phyloP scores from a whole-genome alignment of 64 coral and sea anemone genomes.

The Montipora sp. region DNA sequence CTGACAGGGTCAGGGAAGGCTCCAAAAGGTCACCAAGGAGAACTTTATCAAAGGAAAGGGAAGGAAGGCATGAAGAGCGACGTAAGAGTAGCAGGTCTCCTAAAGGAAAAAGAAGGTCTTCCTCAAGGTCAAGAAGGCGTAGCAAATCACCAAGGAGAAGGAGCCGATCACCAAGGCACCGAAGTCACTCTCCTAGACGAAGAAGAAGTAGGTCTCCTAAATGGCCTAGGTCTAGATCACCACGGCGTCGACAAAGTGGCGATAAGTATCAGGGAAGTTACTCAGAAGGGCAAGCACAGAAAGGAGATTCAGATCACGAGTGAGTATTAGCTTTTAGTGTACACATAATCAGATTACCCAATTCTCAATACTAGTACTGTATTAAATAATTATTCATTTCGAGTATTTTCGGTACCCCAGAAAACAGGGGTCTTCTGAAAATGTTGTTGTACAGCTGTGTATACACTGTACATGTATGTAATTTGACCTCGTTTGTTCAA shows the following conservation, averaged over 20 bases:
- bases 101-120: slow-evolving; percentile 3
- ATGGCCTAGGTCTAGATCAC: slow-evolving; percentile 71
- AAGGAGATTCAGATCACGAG: slow-evolving; percentile 80
- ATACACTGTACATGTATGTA: too few relatives aligned
- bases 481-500: too few relatives aligned
- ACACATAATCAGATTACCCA: too few relatives aligned
- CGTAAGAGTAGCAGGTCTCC: slow-evolving; percentile 22
- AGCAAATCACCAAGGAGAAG: slow-evolving; percentile 58
- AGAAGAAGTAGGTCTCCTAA: slow-evolving; percentile 56
- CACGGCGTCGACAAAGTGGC: slow-evolving; percentile 56
- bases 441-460: too few relatives aligned
- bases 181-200: slow-evolving; percentile 56
- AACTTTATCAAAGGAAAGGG: slow-evolving; percentile 40
- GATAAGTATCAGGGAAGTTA: slow-evolving; percentile 86
- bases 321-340: slow-evolving; percentile 51
- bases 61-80: background rate
- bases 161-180: slow-evolving; percentile 74
- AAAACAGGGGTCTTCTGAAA: too few relatives aligned
- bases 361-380: too few relatives aligned
- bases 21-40: slow-evolving; percentile 37
- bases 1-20: slow-evolving; percentile 1
- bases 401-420: too few relatives aligned
- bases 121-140: slow-evolving; percentile 47
- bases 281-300: slow-evolving; percentile 76
- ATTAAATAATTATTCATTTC: too few relatives aligned